Percentiles rank a stretch among this genome's conserved stretches.
phyloP scores from a whole-genome alignment of 2,888 invertebrate genomes.

The Apodemia duryi region DNA sequence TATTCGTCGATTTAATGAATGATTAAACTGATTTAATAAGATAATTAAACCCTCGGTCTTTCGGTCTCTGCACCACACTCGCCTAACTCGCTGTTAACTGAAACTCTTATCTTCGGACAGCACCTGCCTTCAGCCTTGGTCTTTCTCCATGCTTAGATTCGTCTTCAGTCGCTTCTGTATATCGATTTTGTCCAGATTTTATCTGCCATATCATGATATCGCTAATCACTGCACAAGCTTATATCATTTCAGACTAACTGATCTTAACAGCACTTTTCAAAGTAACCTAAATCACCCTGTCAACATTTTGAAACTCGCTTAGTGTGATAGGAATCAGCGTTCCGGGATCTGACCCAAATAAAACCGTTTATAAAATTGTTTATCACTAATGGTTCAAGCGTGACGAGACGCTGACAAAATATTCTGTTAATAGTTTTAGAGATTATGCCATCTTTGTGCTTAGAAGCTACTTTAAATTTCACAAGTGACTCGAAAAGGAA shows the following conservation, averaged over 20 bases:
- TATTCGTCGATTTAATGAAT: too few relatives aligned
- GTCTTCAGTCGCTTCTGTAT: too few relatives aligned
- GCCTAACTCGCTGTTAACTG: too few relatives aligned
- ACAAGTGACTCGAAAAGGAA: neutral
- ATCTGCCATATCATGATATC: too few relatives aligned
- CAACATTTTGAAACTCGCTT: slow-evolving; percentile 7
- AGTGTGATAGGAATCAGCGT: neutral
- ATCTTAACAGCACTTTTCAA: neutral
- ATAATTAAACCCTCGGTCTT: too few relatives aligned
- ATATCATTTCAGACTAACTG: neutral
- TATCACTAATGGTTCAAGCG: neutral
- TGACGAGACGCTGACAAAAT: neutral
- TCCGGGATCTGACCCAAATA: slow-evolving; percentile 10
- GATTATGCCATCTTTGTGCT: neutral
- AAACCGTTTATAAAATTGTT: slow-evolving; percentile 3
- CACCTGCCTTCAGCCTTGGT: too few relatives aligned
- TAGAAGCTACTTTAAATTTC: neutral
- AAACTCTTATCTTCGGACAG: too few relatives aligned
- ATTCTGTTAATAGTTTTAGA: slow-evolving; percentile 1
- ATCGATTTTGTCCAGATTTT: too few relatives aligned
- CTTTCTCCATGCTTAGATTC: too few relatives aligned
- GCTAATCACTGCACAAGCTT: neutral
- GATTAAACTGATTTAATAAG: too few relatives aligned
- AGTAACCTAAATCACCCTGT: neutral
- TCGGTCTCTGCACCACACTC: too few relatives aligned